These are phyloP conservation scores for Oryzias javanicus DNA, from an alignment of 2,113 vertebrate genomes.

Conservation along the genomic window DNA sequence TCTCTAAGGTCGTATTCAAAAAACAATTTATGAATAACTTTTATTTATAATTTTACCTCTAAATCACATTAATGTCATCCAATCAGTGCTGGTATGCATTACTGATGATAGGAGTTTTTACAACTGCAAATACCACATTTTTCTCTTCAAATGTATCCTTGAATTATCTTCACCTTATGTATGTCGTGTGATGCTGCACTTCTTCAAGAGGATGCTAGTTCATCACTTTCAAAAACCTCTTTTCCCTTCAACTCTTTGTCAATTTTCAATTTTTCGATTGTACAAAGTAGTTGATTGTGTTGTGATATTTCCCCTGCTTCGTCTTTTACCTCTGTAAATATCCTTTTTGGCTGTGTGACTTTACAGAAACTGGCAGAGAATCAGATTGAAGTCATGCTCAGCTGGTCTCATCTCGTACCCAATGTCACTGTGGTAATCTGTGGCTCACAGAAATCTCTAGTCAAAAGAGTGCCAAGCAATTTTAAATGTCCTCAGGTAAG, in stretches of 20 bases:
- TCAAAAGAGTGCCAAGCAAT: conserved; percentile 46
- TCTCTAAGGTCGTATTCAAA: too few relatives aligned
- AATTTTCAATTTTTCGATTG: conserved; percentile 16
- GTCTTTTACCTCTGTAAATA: conserved; percentile 42
- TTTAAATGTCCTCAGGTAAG: conserved; percentile 31
- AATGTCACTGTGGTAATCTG: conserved; percentile 56
- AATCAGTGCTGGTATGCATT: too few relatives aligned
- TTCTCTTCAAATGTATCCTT: neutral
- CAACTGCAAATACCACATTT: conserved; percentile 1
- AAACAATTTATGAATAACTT: too few relatives aligned
- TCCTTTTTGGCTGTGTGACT: conserved; percentile 55
- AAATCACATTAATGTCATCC: too few relatives aligned
- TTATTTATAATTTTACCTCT: too few relatives aligned
- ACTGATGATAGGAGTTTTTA: too few relatives aligned
- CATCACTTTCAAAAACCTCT: neutral
- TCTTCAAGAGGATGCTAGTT: neutral
- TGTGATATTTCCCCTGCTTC: conserved; percentile 26
- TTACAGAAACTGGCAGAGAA: conserved; percentile 56
- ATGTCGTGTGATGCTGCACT: neutral
- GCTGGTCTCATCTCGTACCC: conserved; percentile 47
- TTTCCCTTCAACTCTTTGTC: neutral
- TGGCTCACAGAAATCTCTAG: conserved; percentile 35
- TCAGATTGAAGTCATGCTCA: conserved; percentile 71
- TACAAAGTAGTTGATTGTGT: conserved; percentile 11
- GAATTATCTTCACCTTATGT: neutral